Base-by-base conservation (phyloP, 2,797 vertebrate species). In the Luscinia luscinia region DNA sequence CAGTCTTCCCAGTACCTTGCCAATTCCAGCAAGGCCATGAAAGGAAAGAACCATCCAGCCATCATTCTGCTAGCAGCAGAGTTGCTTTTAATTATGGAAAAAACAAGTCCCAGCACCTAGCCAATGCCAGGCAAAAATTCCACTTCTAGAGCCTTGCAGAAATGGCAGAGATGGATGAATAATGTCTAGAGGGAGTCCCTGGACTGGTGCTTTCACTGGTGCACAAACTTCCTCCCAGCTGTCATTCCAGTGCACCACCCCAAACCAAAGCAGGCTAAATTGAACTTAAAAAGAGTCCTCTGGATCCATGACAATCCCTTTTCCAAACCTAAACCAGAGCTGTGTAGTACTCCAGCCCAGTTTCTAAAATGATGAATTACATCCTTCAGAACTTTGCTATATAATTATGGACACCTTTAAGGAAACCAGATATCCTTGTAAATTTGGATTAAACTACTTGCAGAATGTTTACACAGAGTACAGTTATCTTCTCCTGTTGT, bases 361-460 rank as follows among this genome's bases (percentile, higher is more conserved):
- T 52, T 93, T 94, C 69, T 84, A 73, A 90, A 84, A 93, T 63
- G 43, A 86, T 73, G 66, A 49, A 90, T 84, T 82, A 49, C n/a
- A 27, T 86, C 87, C 62, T 87, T 85, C 82, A 89, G 66, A 85
- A n/a, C 62, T 81, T 86, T 91, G 48, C 69, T 41, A 5, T 46
- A 9, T 93, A 84, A 84, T 87, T 93, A 88, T 6, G 27, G 55
- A 79, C 58, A 86, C 63, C 69, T 91, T 88, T 73, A 76, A 62
- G 79, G 94, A 81, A 88, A 93, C 62, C 30, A 92, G 84, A 92
- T 89, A 84, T 59, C 59, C 77, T 64, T 89, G 67, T 58, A 92
- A 72, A 12, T 76, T 76, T 84, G 70, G 63, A 76, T 84, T 87
- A 62, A 88, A 76, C 38, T 84, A 22, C 83, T 82, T 84, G 40